Evolutionary conservation across 2,888 invertebrate genomes (phyloP).

Genomic region (Tryphoninae sp.): DNA sequence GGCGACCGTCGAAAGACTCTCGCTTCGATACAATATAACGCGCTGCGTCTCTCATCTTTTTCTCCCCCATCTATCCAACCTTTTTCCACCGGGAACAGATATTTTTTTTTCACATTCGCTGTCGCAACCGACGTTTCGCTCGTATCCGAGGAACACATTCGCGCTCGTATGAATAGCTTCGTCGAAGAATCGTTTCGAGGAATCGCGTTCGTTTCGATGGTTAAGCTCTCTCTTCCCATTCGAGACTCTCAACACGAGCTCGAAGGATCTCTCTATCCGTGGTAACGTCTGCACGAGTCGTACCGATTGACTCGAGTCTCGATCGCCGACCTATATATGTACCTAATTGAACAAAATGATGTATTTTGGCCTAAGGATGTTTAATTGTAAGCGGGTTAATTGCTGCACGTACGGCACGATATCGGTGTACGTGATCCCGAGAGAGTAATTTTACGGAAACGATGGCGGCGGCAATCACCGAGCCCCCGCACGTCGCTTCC

Average conservation of each 20-base stretch:
- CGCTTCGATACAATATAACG: conserved; percentile 49
- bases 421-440: conserved; percentile 23
- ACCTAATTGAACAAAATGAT: conserved; percentile 13
- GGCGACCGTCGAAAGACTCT: conserved; percentile 21
- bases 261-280: no score
- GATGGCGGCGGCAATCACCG: conserved; percentile 55
- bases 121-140: no score
- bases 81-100: not conserved
- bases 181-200: no score
- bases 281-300: not conserved
- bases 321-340: conserved; percentile 11
- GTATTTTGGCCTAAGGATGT: conserved; percentile 52
- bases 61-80: conserved; percentile 14
- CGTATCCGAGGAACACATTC: no score
- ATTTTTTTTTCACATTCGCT: not conserved
- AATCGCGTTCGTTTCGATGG: no score
- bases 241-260: no score
- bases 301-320: conserved; percentile 26
- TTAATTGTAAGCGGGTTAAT: conserved; percentile 50
- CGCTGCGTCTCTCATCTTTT: not conserved
- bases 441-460: conserved; percentile 58
- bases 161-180: no score
- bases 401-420: not conserved
- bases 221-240: no score
- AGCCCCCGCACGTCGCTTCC: conserved; percentile 23